These are phyloP conservation scores for Tipula confusa DNA, from an alignment of 2,888 invertebrate genomes.

Conservation along the genomic window DNA sequence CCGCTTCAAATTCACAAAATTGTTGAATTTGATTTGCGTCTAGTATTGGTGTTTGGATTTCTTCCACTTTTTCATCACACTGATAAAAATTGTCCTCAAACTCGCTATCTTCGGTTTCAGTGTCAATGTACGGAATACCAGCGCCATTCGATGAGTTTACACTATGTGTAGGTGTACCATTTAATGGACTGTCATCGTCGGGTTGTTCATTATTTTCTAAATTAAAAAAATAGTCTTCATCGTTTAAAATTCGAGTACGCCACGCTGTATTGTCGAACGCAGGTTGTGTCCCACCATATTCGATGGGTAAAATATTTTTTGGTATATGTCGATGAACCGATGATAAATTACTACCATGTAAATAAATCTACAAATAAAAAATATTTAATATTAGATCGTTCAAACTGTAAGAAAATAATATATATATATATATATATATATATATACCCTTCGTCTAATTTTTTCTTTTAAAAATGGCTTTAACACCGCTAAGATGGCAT, in stretches of 20 bases:
- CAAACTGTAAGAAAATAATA: not conserved
- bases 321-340: constrained; percentile 65
- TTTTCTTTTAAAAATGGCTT: constrained; percentile 62
- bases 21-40: not conserved
- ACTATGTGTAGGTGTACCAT: constrained; percentile 26
- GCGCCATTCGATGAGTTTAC: not conserved
- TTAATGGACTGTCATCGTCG: not conserved
- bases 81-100: not conserved
- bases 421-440: not conserved
- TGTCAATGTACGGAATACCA: not conserved
- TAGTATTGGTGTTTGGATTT: not conserved
- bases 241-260: constrained; percentile 45
- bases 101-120: constrained; percentile 31
- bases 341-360: constrained; percentile 63
- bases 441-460: constrained; percentile 54
- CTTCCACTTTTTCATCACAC: not conserved
- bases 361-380: constrained; percentile 51
- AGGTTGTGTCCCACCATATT: constrained; percentile 36
- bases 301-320: constrained; percentile 59
- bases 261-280: constrained; percentile 47
- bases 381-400: not conserved
- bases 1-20: constrained; percentile 9
- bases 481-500: constrained; percentile 67
- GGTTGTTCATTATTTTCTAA: constrained; percentile 38
- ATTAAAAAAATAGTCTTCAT: constrained; percentile 48